These are phyloP conservation scores for Allolobophora icterica DNA, from an alignment of 2,888 invertebrate genomes.

Conservation along the genomic window DNA sequence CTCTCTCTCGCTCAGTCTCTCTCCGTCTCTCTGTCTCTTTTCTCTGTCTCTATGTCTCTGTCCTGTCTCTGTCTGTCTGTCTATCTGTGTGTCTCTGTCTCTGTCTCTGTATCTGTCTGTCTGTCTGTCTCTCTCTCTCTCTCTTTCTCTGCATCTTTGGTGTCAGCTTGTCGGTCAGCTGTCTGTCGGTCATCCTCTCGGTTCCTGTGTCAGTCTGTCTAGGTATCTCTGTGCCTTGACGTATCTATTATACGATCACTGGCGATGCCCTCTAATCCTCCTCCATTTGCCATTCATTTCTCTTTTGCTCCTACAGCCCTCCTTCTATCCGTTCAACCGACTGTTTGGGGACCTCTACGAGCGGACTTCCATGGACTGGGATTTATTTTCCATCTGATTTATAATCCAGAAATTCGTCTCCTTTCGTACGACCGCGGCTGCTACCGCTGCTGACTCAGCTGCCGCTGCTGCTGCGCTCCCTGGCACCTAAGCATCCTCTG, in stretches of 20 bases:
- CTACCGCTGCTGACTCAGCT: background rate
- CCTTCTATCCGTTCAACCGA: background rate
- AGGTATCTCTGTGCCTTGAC: background rate
- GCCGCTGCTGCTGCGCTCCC: background rate
- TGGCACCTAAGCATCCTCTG: background rate
- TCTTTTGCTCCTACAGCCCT: background rate
- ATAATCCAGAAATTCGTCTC: constrained; percentile 10
- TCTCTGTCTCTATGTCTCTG: background rate
- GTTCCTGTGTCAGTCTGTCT: background rate
- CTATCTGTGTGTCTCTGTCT: background rate
- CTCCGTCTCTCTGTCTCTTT: too few relatives aligned
- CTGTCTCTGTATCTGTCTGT: background rate
- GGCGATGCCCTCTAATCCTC: background rate
- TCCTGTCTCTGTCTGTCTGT: background rate
- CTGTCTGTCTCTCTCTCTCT: too few relatives aligned
- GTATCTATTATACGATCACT: background rate
- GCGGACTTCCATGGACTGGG: background rate
- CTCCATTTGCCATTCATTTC: background rate
- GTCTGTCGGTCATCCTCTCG: too few relatives aligned
- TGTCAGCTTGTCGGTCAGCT: too few relatives aligned
- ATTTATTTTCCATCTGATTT: constrained; percentile 17
- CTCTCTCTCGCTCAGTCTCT: background rate
- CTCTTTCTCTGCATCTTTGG: too few relatives aligned
- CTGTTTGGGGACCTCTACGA: background rate
- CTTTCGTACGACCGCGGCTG: background rate